Base-by-base conservation (phyloP, 1,140 invertebrate genomes). In the Vanessa atalanta region DNA sequence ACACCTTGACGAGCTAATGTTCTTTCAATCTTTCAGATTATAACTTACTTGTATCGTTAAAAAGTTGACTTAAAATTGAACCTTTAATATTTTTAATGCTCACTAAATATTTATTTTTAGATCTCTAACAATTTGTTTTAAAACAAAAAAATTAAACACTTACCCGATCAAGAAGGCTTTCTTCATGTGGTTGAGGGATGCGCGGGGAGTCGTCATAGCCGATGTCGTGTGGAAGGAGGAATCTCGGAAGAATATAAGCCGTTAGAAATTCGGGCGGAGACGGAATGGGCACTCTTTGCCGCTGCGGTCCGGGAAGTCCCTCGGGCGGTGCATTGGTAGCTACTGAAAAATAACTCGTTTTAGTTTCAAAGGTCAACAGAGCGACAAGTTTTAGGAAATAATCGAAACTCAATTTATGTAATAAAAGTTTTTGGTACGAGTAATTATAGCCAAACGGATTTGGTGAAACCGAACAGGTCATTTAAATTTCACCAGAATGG, bases 161-260 rank as follows among this genome's bases (percentile, higher is more conserved):
- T 73, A 73, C 71, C 65, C 23, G 51, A 47, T 73, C 71, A 47
- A 63, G 53, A 57, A 57, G 53, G 20, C 53, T 57, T 51, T 67
- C 47, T 37, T 16, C 23, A 50, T 26, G 55, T 31, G 71, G 65
- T 13, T 55, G 71, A 37, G 71, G 71, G n/a, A 66, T n/a, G 9
- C 23, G 43, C 23, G 66, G 43, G 7, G 51, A 26, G 13, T 74
- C 72, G 12, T 74, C 72, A 20, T 74, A 74, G 23, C 48, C 31
- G 13, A 69, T 50, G 26, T 69, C 60, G 11, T 48, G 47, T 4
- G 72, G 72, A 60, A 74, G 7, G 15, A 74, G 66, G 43, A 69
- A 65, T 14, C 61, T 66, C 1, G 72, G 72, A 3, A 74, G 7
- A 37, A 74, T 50, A 15, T 69, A 74, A 6, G 66, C 61, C 11